Evolutionary conservation across 2,113 vertebrate species (phyloP).

Genomic region (Sturnira hondurensis): DNA sequence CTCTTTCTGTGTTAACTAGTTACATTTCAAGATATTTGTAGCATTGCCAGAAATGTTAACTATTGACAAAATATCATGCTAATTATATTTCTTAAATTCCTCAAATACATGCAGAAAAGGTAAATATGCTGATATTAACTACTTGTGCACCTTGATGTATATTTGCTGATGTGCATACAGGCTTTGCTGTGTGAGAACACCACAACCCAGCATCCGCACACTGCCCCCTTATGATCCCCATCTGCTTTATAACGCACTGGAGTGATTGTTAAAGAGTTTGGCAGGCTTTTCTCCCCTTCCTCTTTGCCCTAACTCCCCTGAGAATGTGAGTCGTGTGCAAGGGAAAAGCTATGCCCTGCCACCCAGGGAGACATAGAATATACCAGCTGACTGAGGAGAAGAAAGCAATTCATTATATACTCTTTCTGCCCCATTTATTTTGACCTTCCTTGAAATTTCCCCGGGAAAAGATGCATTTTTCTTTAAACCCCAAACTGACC

Average conservation of each 20-base stretch:
- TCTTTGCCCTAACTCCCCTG: neutral
- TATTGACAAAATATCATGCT: neutral
- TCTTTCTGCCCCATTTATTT: neutral
- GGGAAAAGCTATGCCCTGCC: neutral
- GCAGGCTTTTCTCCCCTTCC: neutral
- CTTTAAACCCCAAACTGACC: neutral
- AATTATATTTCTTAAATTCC: neutral
- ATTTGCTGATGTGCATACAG: neutral
- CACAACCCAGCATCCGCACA: neutral
- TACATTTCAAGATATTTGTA: neutral
- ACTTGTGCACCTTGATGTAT: neutral
- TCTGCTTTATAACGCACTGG: neutral
- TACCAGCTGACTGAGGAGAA: neutral
- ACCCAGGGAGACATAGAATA: neutral
- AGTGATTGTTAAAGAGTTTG: neutral
- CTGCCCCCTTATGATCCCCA: rapidly evolving
- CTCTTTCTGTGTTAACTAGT: neutral
- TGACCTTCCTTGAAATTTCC: neutral
- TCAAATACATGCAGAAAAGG: neutral
- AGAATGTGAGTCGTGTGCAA: neutral
- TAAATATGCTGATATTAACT: neutral
- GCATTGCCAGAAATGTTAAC: slow-evolving; percentile 6
- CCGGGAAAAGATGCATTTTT: neutral
- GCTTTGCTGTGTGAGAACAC: neutral
- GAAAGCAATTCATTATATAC: neutral